phyloP scores from a whole-genome alignment of 2,113 vertebrate species.

The Mirza zaza region DNA sequence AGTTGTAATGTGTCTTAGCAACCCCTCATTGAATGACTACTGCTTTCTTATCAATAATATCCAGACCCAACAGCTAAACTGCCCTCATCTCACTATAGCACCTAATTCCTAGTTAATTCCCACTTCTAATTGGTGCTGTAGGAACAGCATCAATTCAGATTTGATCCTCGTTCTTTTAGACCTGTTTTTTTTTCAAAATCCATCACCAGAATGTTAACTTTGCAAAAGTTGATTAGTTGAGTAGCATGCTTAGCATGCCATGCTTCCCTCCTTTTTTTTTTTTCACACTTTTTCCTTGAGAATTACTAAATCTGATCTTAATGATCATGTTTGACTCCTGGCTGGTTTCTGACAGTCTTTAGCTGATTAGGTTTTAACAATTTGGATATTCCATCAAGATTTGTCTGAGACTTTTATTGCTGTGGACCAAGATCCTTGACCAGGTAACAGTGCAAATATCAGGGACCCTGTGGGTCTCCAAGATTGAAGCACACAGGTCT shows the following conservation, averaged over 20 bases:
- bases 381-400: background rate
- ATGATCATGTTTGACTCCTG: background rate
- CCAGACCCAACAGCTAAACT: background rate
- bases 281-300: background rate
- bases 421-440: background rate
- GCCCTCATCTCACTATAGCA: background rate
- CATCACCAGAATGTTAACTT: background rate
- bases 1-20: background rate
- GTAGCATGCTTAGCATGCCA: background rate
- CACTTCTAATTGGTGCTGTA: background rate
- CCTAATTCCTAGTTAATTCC: background rate
- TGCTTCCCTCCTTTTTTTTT: background rate
- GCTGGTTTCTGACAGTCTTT: background rate
- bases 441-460: background rate
- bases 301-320: background rate
- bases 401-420: background rate
- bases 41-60: background rate
- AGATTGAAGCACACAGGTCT: accelerated
- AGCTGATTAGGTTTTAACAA: background rate
- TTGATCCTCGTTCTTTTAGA: background rate
- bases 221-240: background rate
- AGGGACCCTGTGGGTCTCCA: background rate
- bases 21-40: background rate
- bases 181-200: background rate
- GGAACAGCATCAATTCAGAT: background rate